Evolutionary conservation across 2,888 invertebrate species (phyloP).

Genomic region (Boloria selene): DNA sequence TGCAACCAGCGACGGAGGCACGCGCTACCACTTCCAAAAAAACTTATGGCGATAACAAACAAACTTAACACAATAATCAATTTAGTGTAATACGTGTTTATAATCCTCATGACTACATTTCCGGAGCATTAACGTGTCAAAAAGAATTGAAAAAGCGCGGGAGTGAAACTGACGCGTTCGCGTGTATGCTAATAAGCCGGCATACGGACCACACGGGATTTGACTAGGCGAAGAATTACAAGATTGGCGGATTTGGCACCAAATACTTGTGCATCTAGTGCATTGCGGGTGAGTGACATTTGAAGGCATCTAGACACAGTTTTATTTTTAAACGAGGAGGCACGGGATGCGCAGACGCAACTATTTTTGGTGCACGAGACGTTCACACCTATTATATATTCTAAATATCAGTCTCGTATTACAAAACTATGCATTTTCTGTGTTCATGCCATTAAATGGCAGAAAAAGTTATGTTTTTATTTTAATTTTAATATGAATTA

Average conservation of each 20-base stretch:
- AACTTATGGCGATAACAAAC: slow-evolving; percentile 37
- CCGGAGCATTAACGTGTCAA: slow-evolving; percentile 45
- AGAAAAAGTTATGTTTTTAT: background rate
- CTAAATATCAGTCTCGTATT: slow-evolving; percentile 70
- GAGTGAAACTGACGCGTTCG: slow-evolving; percentile 59
- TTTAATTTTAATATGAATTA: slow-evolving; percentile 10
- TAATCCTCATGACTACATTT: slow-evolving; percentile 34
- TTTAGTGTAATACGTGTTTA: slow-evolving; percentile 36
- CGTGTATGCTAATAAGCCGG: slow-evolving; percentile 63
- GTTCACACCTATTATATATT: slow-evolving; percentile 60
- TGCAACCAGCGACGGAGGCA: slow-evolving; percentile 65
- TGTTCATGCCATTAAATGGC: background rate
- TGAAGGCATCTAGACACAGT: slow-evolving; percentile 56
- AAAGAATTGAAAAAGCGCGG: slow-evolving; percentile 51
- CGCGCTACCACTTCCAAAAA: slow-evolving; percentile 53
- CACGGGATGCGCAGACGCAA: slow-evolving; percentile 65
- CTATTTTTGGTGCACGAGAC: slow-evolving; percentile 74
- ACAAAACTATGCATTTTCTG: slow-evolving; percentile 46
- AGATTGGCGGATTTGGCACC: slow-evolving; percentile 62
- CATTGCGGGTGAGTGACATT: slow-evolving; percentile 74
- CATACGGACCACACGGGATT: slow-evolving; percentile 56
- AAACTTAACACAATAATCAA: slow-evolving; percentile 25
- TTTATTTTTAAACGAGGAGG: slow-evolving; percentile 70
- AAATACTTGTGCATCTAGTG: slow-evolving; percentile 51
- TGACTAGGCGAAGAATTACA: slow-evolving; percentile 65